Evolutionary conservation across 2,113 vertebrate species (phyloP).

Genomic region (Scalopus aquaticus): DNA sequence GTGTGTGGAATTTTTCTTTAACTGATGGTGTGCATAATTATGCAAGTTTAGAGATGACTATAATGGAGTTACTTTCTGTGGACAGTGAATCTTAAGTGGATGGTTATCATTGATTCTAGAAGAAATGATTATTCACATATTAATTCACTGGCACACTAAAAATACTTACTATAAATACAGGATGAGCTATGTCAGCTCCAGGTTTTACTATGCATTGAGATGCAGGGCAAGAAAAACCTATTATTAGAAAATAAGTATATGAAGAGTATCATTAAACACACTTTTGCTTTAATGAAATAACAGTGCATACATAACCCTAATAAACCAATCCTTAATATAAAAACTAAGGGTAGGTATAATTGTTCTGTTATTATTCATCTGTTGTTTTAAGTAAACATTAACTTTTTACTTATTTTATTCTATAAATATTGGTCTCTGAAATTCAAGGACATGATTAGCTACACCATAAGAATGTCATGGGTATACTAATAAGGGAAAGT

Average conservation of each 20-base stretch:
- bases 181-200: not conserved
- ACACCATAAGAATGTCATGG: not conserved
- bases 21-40: not conserved
- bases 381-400: not conserved
- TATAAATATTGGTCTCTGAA: not conserved
- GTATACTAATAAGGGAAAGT: not conserved
- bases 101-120: not conserved
- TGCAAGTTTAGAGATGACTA: not conserved
- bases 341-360: not conserved
- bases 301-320: not conserved
- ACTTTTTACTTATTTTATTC: not conserved
- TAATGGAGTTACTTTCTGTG: not conserved
- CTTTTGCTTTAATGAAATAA: slow-evolving; percentile 8
- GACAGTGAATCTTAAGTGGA: not conserved
- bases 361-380: slow-evolving; percentile 17
- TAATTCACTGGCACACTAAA: not conserved
- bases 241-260: not conserved
- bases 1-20: not conserved
- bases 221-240: not conserved
- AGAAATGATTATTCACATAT: not conserved
- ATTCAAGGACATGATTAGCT: slow-evolving; percentile 18
- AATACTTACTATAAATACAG: not conserved
- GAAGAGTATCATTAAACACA: not conserved
- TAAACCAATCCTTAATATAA: slow-evolving; percentile 6
- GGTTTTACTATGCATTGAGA: not conserved